A percentile compares a stretch with the other conserved stretches of the same genome.
phyloP scores from a whole-genome alignment of 2,113 vertebrate genomes.

The Microcebus lehilahytsara region DNA sequence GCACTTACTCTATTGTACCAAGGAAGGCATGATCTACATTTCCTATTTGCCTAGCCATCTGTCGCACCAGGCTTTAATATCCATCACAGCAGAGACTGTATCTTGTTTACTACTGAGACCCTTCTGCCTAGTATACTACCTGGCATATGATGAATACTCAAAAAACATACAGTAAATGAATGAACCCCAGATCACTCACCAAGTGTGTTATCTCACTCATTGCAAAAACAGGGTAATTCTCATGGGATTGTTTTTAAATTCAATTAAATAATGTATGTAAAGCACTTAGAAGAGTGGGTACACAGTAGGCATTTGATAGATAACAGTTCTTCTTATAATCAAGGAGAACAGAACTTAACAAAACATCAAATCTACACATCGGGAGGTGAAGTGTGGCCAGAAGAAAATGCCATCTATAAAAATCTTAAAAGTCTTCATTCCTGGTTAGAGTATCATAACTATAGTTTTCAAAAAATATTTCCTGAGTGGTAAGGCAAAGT shows the following conservation, averaged over 20 bases:
- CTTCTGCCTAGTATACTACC: neutral
- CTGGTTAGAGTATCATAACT: neutral
- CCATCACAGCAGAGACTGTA: neutral
- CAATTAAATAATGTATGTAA: neutral
- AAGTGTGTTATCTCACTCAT: neutral
- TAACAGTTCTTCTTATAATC: neutral
- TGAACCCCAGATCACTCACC: neutral
- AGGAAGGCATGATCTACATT: neutral
- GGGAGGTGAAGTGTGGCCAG: neutral
- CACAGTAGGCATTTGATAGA: neutral
- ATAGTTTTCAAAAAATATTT: neutral
- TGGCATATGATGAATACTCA: neutral
- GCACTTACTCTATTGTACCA: neutral
- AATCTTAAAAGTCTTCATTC: neutral
- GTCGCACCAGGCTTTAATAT: neutral
- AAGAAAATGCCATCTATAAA: constrained; percentile 18
- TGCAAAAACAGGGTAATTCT: neutral
- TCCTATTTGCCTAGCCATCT: neutral
- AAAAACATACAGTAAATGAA: neutral
- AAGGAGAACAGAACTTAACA: neutral
- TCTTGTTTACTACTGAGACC: neutral
- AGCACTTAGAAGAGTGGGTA: neutral
- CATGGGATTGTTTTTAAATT: neutral
- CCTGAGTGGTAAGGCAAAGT: neutral
- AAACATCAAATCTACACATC: neutral